These are phyloP conservation scores for Ectropis crepuscularia DNA, from an alignment of 2,888 invertebrate genomes.

Conservation along the genomic window DNA sequence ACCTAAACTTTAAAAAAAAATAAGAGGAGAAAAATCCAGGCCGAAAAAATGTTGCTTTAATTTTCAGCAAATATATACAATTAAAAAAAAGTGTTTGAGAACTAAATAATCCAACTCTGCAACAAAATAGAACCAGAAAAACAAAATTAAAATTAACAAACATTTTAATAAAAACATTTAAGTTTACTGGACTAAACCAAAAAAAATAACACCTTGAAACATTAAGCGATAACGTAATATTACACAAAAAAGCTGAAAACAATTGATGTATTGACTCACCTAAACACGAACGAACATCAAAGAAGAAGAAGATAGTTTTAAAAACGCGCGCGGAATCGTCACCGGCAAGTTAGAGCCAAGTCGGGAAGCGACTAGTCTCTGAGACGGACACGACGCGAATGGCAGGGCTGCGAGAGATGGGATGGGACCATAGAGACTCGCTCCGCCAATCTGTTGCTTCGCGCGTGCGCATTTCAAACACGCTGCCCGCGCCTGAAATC, in stretches of 20 bases:
- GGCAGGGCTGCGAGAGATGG: conserved; percentile 39
- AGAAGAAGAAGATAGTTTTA: conserved; percentile 11
- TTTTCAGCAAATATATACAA: too few species aligned
- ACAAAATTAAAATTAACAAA: too few species aligned
- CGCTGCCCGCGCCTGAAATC: conserved; percentile 43
- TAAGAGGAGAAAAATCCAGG: too few species aligned
- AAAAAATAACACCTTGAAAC: not conserved
- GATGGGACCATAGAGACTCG: conserved; percentile 40
- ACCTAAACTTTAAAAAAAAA: too few species aligned
- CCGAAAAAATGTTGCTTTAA: too few species aligned
- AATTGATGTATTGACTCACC: conserved; percentile 14
- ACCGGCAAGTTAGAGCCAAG: conserved; percentile 45
- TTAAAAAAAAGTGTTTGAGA: too few species aligned
- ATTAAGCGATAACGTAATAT: not conserved
- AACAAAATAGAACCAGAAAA: too few species aligned
- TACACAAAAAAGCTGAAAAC: not conserved
- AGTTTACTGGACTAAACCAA: not conserved
- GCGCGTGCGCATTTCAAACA: conserved; percentile 43
- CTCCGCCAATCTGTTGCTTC: conserved; percentile 61
- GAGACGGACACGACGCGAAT: conserved; percentile 56
- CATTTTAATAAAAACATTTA: too few species aligned
- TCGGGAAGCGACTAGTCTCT: conserved; percentile 23
- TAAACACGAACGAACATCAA: conserved; percentile 12
- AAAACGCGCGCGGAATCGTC: conserved; percentile 27
- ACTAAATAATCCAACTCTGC: too few species aligned